A percentile compares a stretch with the other conserved stretches of the same genome.
Conservation (phyloP, 2,888 invertebrate species). For the Galerucella calmariensis region DNA sequence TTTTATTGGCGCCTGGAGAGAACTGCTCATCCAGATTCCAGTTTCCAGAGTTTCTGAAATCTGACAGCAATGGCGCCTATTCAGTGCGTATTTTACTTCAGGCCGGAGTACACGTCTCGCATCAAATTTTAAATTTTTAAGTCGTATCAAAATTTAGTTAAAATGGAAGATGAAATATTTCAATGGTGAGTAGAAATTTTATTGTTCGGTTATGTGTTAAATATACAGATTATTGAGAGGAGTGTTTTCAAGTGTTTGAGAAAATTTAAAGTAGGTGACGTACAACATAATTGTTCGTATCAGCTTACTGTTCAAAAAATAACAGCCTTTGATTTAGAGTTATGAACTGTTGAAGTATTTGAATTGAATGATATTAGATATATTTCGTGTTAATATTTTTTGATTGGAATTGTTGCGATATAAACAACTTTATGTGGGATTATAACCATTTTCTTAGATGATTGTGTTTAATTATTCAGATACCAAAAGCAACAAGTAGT, state of each 20-base stretch:
- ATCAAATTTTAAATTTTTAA: not conserved
- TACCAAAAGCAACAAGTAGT: not conserved
- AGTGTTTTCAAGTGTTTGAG: no score
- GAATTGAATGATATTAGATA: no score
- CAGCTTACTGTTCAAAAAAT: no score
- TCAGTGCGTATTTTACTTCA: slow-evolving; percentile 33
- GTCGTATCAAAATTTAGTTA: not conserved
- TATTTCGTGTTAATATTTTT: no score
- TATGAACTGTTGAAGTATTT: no score
- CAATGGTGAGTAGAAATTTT: not conserved
- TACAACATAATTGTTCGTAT: no score
- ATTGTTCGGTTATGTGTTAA: not conserved
- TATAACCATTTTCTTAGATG: not conserved
- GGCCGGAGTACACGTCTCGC: slow-evolving; percentile 4
- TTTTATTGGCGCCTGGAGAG: slow-evolving; percentile 30
- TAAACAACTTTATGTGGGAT: no score
- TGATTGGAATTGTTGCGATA: no score
- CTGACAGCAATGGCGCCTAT: slow-evolving; percentile 32
- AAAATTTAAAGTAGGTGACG: no score
- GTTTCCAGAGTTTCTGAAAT: slow-evolving; percentile 20
- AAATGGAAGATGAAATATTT: not conserved
- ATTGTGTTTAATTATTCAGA: not conserved
- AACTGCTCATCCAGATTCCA: slow-evolving; percentile 32
- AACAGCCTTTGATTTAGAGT: no score
- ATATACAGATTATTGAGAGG: not conserved